phyloP scores from a whole-genome alignment of 2,113 vertebrate genomes.

The Macrotis lagotis region DNA sequence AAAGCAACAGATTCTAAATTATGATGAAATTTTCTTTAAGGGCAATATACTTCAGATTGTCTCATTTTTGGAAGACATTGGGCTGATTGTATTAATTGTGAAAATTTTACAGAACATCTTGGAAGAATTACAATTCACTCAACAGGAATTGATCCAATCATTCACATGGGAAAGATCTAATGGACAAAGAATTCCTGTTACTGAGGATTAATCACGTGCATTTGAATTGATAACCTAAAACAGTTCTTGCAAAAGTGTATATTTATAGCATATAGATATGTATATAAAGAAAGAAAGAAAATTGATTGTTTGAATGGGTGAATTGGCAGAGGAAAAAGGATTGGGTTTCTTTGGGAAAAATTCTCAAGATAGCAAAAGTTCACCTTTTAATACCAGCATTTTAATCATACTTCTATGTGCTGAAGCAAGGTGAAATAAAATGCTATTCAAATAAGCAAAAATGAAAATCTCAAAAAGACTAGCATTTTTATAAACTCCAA shows the following conservation, averaged over 20 bases:
- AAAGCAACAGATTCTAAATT: not conserved
- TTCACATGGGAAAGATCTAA: not conserved
- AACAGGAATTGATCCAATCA: not conserved
- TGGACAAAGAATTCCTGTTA: not conserved
- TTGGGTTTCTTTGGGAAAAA: not conserved
- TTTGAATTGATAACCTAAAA: not conserved
- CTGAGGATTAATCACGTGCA: not conserved
- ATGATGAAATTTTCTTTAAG: not conserved
- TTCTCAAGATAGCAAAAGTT: not conserved
- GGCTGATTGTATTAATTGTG: not conserved
- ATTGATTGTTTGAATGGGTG: not conserved
- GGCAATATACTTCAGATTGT: not conserved
- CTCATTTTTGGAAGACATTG: not conserved
- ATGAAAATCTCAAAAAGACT: not conserved
- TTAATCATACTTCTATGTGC: not conserved
- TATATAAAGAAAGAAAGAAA: not conserved
- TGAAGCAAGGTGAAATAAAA: not conserved
- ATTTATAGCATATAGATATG: not conserved
- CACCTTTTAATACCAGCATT: not conserved
- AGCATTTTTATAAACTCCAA: not conserved
- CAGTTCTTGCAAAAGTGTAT: not conserved
- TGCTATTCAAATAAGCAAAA: not conserved
- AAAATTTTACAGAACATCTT: not conserved
- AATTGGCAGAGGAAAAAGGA: not conserved
- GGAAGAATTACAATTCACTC: not conserved